Evolutionary conservation across 2,888 invertebrate genomes (phyloP).

Genomic region (Heteromyza rotundicornis): DNA sequence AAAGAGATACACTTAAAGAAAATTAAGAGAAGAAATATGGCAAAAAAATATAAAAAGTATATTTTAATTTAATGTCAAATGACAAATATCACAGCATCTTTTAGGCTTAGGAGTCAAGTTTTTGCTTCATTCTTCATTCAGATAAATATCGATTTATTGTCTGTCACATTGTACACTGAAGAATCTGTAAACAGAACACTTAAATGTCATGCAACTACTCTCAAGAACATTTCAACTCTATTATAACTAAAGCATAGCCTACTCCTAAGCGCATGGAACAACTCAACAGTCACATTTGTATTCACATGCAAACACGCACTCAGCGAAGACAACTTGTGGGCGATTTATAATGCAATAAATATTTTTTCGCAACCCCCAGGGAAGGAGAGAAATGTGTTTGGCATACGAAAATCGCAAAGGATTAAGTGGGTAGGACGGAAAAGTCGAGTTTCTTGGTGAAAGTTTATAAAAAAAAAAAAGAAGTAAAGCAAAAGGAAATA

Average conservation of each 20-base stretch:
- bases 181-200: too few species aligned
- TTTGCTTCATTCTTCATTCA: neutral
- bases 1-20: too few species aligned
- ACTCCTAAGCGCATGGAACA: slow-evolving; percentile 18
- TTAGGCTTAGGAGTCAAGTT: neutral
- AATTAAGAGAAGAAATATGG: too few species aligned
- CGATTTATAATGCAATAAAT: slow-evolving; percentile 26
- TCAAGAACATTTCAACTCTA: too few species aligned
- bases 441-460: too few species aligned
- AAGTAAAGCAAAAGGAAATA: neutral
- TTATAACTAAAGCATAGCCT: slow-evolving; percentile 11
- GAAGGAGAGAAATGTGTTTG: slow-evolving; percentile 5
- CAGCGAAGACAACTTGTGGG: neutral
- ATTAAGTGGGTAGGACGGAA: neutral
- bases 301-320: neutral
- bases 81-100: too few species aligned
- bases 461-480: slow-evolving; percentile 11
- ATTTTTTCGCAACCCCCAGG: neutral
- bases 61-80: too few species aligned
- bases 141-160: too few species aligned
- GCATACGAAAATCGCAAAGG: slow-evolving; percentile 2
- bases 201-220: too few species aligned
- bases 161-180: too few species aligned
- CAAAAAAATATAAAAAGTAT: too few species aligned
- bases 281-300: slow-evolving; percentile 5